Conservation (phyloP, 2,797 vertebrate species). For the Rhodeus uyekii region DNA sequence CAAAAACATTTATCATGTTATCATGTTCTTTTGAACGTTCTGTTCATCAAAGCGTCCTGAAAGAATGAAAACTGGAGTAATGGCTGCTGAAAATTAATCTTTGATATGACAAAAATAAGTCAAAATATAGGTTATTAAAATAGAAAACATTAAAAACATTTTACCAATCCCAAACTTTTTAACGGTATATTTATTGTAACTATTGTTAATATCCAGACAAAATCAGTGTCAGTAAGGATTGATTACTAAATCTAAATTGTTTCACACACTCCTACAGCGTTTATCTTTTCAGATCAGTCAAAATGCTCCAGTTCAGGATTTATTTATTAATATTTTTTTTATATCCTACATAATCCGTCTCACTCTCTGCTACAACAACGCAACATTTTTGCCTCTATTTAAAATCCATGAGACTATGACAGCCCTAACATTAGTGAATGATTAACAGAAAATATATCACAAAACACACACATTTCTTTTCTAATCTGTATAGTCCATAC, state of each 20-base stretch:
- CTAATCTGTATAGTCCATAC: neutral
- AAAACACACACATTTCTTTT: neutral
- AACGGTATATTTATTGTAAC: neutral
- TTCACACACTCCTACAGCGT: neutral
- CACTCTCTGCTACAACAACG: neutral
- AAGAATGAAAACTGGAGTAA: neutral
- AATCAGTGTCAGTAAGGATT: neutral
- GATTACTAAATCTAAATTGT: neutral
- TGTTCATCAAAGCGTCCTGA: neutral
- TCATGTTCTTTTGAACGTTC: neutral
- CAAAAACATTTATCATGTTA: too few relatives aligned
- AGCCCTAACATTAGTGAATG: neutral
- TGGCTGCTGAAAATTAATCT: neutral
- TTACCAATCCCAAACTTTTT: neutral
- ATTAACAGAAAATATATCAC: too few relatives aligned
- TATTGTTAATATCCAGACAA: neutral
- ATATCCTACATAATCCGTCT: neutral
- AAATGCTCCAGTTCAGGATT: neutral
- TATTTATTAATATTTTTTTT: neutral
- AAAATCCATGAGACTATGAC: neutral
- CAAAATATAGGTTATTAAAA: neutral
- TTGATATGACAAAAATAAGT: neutral
- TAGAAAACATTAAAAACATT: neutral
- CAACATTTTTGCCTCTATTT: neutral
- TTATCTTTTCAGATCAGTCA: neutral